Conservation (phyloP, 2,888 invertebrate species). For the Heliconius aoede region DNA sequence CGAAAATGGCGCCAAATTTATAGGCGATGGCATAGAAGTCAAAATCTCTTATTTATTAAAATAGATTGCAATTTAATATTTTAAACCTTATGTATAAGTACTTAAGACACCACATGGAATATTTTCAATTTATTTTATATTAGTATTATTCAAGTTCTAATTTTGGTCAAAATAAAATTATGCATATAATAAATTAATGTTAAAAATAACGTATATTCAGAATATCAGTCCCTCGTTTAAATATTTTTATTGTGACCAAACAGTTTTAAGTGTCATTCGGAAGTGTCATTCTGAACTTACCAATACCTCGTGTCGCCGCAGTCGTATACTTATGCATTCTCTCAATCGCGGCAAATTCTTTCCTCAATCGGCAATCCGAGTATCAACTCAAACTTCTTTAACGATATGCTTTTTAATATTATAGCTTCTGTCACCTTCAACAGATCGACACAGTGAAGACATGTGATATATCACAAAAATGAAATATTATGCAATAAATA, state of each 20-base stretch:
- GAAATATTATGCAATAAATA: conserved; percentile 57
- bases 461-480: conserved; percentile 64
- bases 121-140: background rate
- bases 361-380: conserved; percentile 46
- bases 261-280: conserved; percentile 7
- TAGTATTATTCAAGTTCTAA: background rate
- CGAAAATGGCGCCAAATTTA: background rate
- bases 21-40: background rate
- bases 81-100: background rate
- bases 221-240: background rate
- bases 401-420: conserved; percentile 55
- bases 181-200: background rate
- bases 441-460: conserved; percentile 74
- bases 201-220: background rate
- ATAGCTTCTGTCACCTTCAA: conserved; percentile 74
- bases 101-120: background rate
- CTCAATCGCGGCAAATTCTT: conserved; percentile 22
- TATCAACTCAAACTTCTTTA: conserved; percentile 49
- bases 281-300: conserved; percentile 29
- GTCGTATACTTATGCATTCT: conserved; percentile 31
- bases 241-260: conserved; percentile 26
- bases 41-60: background rate
- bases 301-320: conserved; percentile 20
- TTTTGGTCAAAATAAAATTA: conserved; percentile 19
- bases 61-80: background rate